phyloP scores from a whole-genome alignment of 2,797 vertebrate genomes.

The Heliangelus exortis region DNA sequence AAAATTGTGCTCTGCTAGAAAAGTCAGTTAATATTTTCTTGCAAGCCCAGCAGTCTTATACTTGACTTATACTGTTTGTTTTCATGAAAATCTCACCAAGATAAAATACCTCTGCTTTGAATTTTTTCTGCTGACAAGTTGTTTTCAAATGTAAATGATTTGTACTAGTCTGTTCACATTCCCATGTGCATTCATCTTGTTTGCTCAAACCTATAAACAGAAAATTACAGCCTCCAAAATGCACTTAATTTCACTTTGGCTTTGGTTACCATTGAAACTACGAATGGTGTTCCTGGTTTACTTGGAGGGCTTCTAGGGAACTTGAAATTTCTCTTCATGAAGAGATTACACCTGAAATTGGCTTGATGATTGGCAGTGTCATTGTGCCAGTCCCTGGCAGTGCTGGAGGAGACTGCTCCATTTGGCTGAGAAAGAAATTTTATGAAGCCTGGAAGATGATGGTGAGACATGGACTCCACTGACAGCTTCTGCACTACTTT shows the following conservation, averaged over 20 bases:
- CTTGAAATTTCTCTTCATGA: background rate
- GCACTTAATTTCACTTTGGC: background rate
- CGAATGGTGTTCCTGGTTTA: background rate
- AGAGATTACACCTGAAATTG: background rate
- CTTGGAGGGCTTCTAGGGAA: background rate
- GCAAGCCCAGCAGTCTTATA: conserved; percentile 20
- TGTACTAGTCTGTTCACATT: background rate
- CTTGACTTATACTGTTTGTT: conserved; percentile 27
- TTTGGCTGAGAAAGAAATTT: background rate
- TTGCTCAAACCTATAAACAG: conserved; percentile 19
- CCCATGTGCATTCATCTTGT: background rate
- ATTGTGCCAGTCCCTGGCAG: background rate
- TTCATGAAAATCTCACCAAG: background rate
- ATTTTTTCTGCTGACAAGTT: conserved; percentile 24
- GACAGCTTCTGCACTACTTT: background rate
- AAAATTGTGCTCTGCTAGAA: background rate
- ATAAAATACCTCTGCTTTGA: background rate
- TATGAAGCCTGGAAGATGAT: background rate
- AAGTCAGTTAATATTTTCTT: conserved; percentile 42
- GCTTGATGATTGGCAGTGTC: background rate
- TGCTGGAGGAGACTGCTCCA: background rate
- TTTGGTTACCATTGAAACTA: background rate
- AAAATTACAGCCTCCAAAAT: background rate
- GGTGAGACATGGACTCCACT: background rate
- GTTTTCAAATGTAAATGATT: background rate